Evolutionary conservation across 1,140 invertebrate species (phyloP), one percentile per base, ranked within the genome.

Genomic region (Glossosoma conforme): DNA sequence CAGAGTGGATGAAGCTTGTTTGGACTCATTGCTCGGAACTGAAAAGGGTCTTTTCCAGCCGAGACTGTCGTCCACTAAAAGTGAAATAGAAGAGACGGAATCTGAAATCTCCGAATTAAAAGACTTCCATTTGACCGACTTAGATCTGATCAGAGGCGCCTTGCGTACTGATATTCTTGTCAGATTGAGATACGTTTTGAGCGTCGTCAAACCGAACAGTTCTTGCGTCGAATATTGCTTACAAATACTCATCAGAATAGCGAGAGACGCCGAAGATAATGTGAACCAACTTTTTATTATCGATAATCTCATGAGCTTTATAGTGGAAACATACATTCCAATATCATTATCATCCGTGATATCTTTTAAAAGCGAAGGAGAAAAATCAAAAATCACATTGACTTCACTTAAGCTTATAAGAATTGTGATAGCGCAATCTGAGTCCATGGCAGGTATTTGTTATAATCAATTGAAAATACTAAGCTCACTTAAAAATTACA

Each of bases 91-190:
- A 59, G 67, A 80, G 33, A 75, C 84, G 42, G 68, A 78, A 1
- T 77, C 80, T n/a, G 78, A 83, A 57, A 77, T 79, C 52, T 70
- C 74, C 51, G 81, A 82, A 60, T 72, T 91, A 36, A 90, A 89
- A 66, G 91, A 95, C 76, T 57, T 53, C 30, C 51, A 53, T 42
- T 66, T 94, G 36, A 81, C 84, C 8, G 87, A 87, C 71, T 74
- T 84, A 13, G 86, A 91, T 73, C 67, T 89, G 1, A 76, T 89
- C 21, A 77, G 84, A 64, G 85, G 83, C 42, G 66, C 89, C 14
- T 59, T 89, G 8, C 75, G 89, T 56, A 89, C 89, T 44, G 83
- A 91, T 64, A 79, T 94, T 55, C 63, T 92, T 28, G 70, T 82
- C 44, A 77, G 82, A 64, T 77, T 84, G 33, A 85, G 83, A 42